Evolutionary conservation across 2,888 invertebrate genomes (phyloP).

Genomic region (Drosophila yooni): DNA sequence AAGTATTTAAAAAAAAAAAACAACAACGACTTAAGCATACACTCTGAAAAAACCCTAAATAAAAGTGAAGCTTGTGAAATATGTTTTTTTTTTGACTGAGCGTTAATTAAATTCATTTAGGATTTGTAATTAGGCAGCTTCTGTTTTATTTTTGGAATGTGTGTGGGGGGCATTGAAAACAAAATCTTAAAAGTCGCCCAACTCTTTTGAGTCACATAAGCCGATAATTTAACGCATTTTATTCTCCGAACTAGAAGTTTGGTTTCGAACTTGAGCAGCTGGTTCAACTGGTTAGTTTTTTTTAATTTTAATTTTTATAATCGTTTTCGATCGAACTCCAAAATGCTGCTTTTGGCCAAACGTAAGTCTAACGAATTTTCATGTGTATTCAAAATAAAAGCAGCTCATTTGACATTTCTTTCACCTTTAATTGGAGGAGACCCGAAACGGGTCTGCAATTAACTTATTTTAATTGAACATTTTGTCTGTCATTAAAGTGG

Average conservation of each 20-base stretch:
- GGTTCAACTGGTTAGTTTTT: constrained; percentile 38
- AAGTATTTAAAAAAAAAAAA: no score
- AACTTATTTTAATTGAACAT: constrained; percentile 31
- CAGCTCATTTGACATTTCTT: constrained; percentile 65
- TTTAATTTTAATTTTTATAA: neutral
- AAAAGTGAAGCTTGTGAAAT: neutral
- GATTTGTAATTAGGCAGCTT: neutral
- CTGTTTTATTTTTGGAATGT: neutral
- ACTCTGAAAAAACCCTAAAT: neutral
- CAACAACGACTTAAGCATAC: constrained; percentile 11
- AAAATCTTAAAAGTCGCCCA: neutral
- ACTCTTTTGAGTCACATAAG: constrained; percentile 31
- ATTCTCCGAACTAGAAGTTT: constrained; percentile 3
- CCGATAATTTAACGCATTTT: constrained; percentile 35
- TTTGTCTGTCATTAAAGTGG: constrained; percentile 42
- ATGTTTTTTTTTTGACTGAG: neutral
- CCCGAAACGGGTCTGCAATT: constrained; percentile 44
- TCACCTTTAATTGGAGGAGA: constrained; percentile 60
- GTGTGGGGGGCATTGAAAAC: neutral
- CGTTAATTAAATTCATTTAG: neutral
- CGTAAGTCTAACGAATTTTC: constrained; percentile 3
- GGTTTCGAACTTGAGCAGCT: constrained; percentile 29
- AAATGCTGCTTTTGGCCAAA: constrained; percentile 17
- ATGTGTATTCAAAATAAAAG: neutral
- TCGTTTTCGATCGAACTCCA: neutral